A percentile compares a stretch with the other conserved stretches of the same genome.
phyloP scores from a whole-genome alignment of 1,140 invertebrate species.

The Nasonia vitripennis region DNA sequence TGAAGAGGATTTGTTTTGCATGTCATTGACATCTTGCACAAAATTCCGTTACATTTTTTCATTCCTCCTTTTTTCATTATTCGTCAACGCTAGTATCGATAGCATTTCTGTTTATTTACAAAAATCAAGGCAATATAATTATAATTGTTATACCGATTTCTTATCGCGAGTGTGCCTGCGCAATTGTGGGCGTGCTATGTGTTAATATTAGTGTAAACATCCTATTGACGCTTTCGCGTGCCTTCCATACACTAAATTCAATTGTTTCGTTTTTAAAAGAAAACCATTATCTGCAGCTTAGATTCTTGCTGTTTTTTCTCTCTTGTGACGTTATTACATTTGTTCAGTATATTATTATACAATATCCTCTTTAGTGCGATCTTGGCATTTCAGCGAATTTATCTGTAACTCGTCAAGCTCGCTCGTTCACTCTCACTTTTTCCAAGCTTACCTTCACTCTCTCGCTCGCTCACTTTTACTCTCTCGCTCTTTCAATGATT shows the following conservation, averaged over 20 bases:
- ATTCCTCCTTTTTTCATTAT: not conserved
- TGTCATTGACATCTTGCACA: not conserved
- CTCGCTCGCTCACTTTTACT: not conserved
- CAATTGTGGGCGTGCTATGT: not conserved
- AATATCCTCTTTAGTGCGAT: conserved; percentile 28
- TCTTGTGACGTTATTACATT: conserved; percentile 20
- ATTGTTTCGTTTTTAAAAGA: not conserved
- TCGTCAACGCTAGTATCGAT: conserved; percentile 68
- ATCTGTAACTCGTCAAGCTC: not conserved
- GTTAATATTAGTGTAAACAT: not conserved
- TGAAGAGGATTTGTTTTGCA: conserved; percentile 23
- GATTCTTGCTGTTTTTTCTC: conserved; percentile 7
- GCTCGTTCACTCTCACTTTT: not conserved
- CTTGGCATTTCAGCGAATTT: not conserved
- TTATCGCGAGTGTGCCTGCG: not conserved
- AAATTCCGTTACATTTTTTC: conserved; percentile 1
- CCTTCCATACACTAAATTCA: not conserved
- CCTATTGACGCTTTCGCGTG: not conserved
- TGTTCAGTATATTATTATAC: conserved; percentile 46
- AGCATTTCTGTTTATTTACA: conserved; percentile 68
- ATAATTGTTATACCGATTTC: conserved; percentile 36
- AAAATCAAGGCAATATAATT: conserved; percentile 71
- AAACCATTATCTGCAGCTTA: not conserved
- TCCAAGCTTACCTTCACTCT: not conserved
- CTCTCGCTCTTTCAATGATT: conserved; percentile 42